Evolutionary conservation across 2,797 vertebrate species (phyloP).

Genomic region (Artibeus lituratus): DNA sequence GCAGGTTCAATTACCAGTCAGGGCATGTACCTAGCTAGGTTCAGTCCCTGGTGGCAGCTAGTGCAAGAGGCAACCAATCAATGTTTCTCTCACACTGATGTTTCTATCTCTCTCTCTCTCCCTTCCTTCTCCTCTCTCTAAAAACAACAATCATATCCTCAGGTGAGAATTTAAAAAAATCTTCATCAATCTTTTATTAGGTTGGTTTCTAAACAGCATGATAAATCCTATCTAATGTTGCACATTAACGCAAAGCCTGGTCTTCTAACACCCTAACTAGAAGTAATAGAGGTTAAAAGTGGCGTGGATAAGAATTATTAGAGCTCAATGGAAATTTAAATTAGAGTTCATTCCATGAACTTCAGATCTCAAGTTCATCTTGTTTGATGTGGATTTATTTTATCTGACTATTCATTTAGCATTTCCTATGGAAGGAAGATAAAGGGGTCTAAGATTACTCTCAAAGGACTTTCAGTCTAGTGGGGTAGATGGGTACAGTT

Average conservation of each 20-base stretch:
- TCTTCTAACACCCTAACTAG: not conserved
- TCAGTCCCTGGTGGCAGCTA: not conserved
- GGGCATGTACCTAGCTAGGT: not conserved
- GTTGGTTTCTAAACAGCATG: not conserved
- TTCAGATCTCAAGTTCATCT: not conserved
- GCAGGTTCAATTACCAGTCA: not conserved
- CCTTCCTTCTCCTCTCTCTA: not conserved
- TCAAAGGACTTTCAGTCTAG: not conserved
- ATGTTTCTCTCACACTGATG: not conserved
- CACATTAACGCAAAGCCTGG: conserved; percentile 10
- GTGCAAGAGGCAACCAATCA: not conserved
- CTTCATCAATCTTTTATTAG: not conserved
- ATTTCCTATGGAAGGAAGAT: not conserved
- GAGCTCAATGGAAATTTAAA: conserved; percentile 4
- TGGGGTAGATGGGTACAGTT: not conserved
- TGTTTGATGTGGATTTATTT: not conserved
- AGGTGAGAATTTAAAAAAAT: not conserved
- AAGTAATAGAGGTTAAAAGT: not conserved
- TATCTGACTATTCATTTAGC: conserved; percentile 21
- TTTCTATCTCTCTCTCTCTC: not conserved
- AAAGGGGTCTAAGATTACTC: not conserved
- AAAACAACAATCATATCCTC: not conserved
- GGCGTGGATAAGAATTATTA: conserved; percentile 1
- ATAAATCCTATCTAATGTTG: not conserved
- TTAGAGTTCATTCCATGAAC: not conserved